These are phyloP conservation scores for Chaetops frenatus DNA, from an alignment of 2,113 vertebrate genomes.

Conservation along the genomic window DNA sequence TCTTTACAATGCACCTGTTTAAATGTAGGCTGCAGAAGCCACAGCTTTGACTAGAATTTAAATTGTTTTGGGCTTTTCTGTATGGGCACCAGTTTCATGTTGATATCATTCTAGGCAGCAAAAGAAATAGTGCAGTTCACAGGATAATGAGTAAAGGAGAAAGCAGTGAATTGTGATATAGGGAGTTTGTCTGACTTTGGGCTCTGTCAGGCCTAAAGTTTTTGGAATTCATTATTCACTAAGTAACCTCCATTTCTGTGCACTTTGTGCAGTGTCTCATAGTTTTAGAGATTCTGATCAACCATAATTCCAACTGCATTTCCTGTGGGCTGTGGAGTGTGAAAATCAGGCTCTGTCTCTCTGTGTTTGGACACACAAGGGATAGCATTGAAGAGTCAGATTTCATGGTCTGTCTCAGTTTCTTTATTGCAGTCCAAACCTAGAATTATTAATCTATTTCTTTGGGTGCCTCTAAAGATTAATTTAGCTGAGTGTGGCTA, in stretches of 20 bases:
- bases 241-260: neutral
- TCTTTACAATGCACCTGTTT: neutral
- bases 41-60: neutral
- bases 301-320: neutral
- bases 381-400: neutral
- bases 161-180: neutral
- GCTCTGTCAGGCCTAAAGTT: neutral
- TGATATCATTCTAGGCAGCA: neutral
- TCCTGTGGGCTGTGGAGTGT: neutral
- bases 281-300: neutral
- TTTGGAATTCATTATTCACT: neutral
- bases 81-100: neutral
- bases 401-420: constrained; percentile 17
- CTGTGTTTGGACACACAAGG: neutral
- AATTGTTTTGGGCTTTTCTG: neutral
- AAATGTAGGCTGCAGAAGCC: neutral
- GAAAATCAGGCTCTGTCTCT: neutral
- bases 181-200: neutral
- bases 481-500: neutral
- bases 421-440: neutral
- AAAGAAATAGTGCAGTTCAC: neutral
- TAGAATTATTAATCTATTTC: neutral
- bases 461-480: neutral
- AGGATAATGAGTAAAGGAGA: neutral
- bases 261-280: neutral